Conservation (phyloP, 2,113 vertebrate species). For the Theristicus caerulescens region DNA sequence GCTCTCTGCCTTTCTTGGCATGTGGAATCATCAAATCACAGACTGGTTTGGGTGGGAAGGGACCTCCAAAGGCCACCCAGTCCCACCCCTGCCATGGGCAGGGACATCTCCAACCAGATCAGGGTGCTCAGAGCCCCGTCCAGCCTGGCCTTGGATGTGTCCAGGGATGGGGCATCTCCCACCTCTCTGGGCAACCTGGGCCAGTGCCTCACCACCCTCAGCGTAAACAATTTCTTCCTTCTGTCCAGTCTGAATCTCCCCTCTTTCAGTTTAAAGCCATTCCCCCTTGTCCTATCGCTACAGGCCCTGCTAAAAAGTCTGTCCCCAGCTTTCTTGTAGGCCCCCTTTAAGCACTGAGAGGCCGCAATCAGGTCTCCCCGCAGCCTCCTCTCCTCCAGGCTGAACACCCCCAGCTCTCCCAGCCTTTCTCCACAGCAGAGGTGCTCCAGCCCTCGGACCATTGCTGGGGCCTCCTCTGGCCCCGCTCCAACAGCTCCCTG, state of each 20-base stretch:
- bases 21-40: accelerated
- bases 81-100: no score
- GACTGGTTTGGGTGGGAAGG: not conserved
- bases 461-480: not conserved
- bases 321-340: no score
- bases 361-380: no score
- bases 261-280: no score
- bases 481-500: not conserved
- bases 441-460: accelerated
- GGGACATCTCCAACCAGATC: not conserved
- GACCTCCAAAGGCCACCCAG: no score
- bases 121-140: not conserved
- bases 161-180: not conserved
- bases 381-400: no score
- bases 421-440: not conserved
- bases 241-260: not conserved
- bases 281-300: no score
- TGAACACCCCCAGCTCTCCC: not conserved
- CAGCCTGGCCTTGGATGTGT: no score
- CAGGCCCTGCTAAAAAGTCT: not conserved
- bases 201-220: not conserved
- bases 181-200: not conserved
- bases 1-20: not conserved
- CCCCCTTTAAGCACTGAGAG: no score
- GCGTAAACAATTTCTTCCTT: not conserved